Evolutionary conservation across 1,140 invertebrate species (phyloP), one percentile per base, ranked within the genome.

Genomic region (Formica selysi): DNA sequence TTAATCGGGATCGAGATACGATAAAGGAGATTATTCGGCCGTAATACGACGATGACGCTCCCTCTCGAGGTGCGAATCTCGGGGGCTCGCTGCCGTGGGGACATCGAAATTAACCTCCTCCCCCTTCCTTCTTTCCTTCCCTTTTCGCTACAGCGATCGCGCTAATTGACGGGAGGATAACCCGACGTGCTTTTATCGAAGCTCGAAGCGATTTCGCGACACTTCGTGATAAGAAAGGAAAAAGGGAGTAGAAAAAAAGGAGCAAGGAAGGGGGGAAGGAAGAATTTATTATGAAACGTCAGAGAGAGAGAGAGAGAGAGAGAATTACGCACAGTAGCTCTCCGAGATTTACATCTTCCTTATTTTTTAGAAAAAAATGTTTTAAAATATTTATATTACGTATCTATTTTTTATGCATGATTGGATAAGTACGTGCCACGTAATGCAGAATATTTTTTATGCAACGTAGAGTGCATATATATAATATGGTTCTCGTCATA

Each of bases 1-100:
- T 83, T 74, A 83, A 83, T 83, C 79, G 51, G 65, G 65, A 81
- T 71, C 78, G 54, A 54, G 79, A 83, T 70, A 81, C 79, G 79
- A 83, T 83, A 83, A 74, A 83, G 38, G 79, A 83, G 79, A 83
- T 83, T 83, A 83, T 59, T 83, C 29, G 68, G 38, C 68, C 26
- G 54, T 73, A 73, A 81, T 73, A 41, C n/a, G 67, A 22, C 51
- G 51, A 81, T 71, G 78, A 81, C 79, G 78, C 36, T 81, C 2
- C 62, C 54, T 61, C 44, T 11, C 67, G 65, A 81, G 79, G 79
- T 26, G 79, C 68, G 68, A 83, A 81, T 22, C 36, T 5, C 16
- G 44, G 44, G 78, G 16, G n/a, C n/a, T 26, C 64, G 41, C 36
- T 13, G 32, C n/a, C 3, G 64, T 4, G 2, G 19, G 36, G 65